Conservation (phyloP, 2,888 invertebrate genomes). For the Neoaliturus tenellus region DNA sequence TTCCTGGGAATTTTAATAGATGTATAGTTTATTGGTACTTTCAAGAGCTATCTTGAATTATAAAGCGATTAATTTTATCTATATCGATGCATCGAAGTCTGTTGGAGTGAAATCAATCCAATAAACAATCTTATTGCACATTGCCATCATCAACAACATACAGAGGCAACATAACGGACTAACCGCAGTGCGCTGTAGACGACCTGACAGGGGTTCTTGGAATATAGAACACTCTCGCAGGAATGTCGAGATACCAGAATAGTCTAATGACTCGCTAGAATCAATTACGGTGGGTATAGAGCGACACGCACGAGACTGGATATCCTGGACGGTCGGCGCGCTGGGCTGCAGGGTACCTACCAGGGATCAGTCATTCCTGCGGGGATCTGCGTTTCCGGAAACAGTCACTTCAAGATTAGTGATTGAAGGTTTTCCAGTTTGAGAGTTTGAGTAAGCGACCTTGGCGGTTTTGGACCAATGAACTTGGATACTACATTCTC, state of each 20-base stretch:
- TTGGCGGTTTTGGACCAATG: neutral
- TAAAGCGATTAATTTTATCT: too few relatives aligned
- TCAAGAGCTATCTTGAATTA: too few relatives aligned
- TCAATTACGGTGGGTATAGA: neutral
- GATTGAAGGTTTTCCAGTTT: neutral
- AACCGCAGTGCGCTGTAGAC: neutral
- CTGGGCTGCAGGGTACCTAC: neutral
- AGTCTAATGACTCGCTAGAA: neutral
- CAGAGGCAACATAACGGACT: too few relatives aligned
- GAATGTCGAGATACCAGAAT: conserved; percentile 7
- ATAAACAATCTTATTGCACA: too few relatives aligned
- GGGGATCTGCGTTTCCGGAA: neutral
- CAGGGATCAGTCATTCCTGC: neutral
- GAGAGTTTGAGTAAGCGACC: neutral
- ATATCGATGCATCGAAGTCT: too few relatives aligned
- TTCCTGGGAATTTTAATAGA: too few relatives aligned
- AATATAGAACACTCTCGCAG: neutral
- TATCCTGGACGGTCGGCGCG: neutral
- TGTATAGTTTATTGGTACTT: too few relatives aligned
- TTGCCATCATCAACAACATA: too few relatives aligned
- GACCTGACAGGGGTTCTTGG: neutral
- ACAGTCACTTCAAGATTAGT: neutral
- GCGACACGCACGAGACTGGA: neutral
- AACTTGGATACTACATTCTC: too few relatives aligned
- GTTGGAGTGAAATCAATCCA: too few relatives aligned